These are phyloP conservation scores for Anaspis maculata DNA, from an alignment of 2,888 invertebrate genomes.

Conservation along the genomic window DNA sequence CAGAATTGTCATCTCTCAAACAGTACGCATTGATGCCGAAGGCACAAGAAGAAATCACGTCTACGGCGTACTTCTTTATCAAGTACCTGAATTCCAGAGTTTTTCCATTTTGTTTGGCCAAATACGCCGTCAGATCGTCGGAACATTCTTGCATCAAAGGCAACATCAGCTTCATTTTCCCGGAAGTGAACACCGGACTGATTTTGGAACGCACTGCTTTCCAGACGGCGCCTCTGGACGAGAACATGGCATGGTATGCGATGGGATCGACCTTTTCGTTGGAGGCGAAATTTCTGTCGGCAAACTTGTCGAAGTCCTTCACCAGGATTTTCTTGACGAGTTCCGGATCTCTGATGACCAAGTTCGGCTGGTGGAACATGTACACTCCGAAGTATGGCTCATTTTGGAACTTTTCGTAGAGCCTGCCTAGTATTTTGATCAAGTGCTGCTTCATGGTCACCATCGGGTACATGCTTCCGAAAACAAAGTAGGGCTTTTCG, in stretches of 20 bases:
- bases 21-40: conserved; percentile 37
- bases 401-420: conserved; percentile 21
- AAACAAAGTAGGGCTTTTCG: conserved; percentile 40
- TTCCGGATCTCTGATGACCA: conserved; percentile 40
- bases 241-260: conserved; percentile 37
- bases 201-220: conserved; percentile 44
- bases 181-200: conserved; percentile 46
- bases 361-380: conserved; percentile 40
- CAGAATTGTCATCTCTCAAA: conserved; percentile 27
- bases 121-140: conserved; percentile 23
- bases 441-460: conserved; percentile 31
- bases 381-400: conserved; percentile 40
- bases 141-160: conserved; percentile 40
- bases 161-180: conserved; percentile 46
- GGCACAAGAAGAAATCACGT: conserved; percentile 37
- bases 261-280: conserved; percentile 39
- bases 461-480: conserved; percentile 19
- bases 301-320: conserved; percentile 42
- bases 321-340: conserved; percentile 41
- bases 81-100: conserved; percentile 6
- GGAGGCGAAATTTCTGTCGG: conserved; percentile 39
- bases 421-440: conserved; percentile 12
- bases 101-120: conserved; percentile 8
- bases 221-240: conserved; percentile 44
- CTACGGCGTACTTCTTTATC: conserved; percentile 14